A percentile compares a stretch with the other conserved stretches of the same genome.
Evolutionary conservation across 1,140 invertebrate species (phyloP).

Genomic region (Atta colombica): DNA sequence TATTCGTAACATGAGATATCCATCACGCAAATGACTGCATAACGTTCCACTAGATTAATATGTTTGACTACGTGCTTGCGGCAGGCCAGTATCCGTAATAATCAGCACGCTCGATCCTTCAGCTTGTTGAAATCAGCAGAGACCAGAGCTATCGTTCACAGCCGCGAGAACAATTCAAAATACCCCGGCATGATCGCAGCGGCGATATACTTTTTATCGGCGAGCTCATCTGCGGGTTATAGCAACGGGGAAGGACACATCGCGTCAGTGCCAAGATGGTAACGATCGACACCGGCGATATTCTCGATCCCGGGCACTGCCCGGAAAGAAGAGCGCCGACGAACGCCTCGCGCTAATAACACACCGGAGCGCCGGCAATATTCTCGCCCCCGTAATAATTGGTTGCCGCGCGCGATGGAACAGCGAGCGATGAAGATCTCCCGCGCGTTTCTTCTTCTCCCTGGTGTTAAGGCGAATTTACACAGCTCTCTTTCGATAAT

Average conservation of each 20-base stretch:
- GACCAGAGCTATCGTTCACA: slow-evolving; percentile 9
- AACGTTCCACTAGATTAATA: slow-evolving; percentile 15
- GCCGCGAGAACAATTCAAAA: slow-evolving; percentile 54
- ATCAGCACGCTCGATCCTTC: slow-evolving; percentile 11
- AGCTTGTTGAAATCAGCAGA: slow-evolving; percentile 44
- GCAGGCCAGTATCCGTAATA: neutral
- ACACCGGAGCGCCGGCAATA: slow-evolving; percentile 59
- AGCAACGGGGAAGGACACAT: slow-evolving; percentile 55
- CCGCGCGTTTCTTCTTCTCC: slow-evolving; percentile 46
- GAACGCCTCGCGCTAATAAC: slow-evolving; percentile 72
- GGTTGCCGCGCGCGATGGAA: slow-evolving; percentile 68
- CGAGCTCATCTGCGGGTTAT: slow-evolving; percentile 53
- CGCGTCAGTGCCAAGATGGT: slow-evolving; percentile 58
- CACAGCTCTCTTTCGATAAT: slow-evolving; percentile 26
- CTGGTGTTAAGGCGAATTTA: slow-evolving; percentile 64
- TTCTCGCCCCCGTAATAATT: slow-evolving; percentile 78
- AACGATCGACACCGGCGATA: slow-evolving; percentile 70
- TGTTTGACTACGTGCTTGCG: slow-evolving; percentile 7
- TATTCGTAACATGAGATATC: neutral
- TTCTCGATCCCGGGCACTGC: slow-evolving; percentile 59
- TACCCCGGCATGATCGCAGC: slow-evolving; percentile 42
- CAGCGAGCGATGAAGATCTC: slow-evolving; percentile 74
- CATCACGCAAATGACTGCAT: neutral
- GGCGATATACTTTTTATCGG: slow-evolving; percentile 61
- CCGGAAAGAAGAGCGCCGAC: slow-evolving; percentile 70